Conservation (phyloP, 2,113 vertebrate genomes). For the Hydropotes inermis region DNA sequence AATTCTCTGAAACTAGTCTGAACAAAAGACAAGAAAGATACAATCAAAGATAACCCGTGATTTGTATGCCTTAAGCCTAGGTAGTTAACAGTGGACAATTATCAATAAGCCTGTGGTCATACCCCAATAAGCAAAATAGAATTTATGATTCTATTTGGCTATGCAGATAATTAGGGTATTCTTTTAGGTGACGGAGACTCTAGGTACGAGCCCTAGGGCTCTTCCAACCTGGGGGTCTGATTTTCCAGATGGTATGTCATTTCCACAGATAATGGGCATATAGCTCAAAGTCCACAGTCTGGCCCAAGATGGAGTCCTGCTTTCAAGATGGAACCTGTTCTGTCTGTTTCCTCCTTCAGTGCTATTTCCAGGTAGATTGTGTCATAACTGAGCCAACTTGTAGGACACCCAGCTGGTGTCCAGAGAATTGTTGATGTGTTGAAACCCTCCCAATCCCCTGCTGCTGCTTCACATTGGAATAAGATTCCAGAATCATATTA, state of each 20-base stretch:
- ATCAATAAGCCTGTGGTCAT: not conserved
- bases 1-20: not conserved
- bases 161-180: not conserved
- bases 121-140: not conserved
- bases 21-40: not conserved
- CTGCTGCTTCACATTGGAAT: too few relatives aligned
- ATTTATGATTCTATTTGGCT: not conserved
- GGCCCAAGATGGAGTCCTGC: not conserved
- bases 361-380: not conserved
- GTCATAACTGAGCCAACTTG: not conserved
- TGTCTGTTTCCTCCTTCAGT: not conserved
- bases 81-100: not conserved
- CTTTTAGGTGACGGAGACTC: not conserved
- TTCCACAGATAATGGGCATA: not conserved
- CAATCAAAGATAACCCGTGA: not conserved
- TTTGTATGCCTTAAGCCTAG: not conserved
- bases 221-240: not conserved
- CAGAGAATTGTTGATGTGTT: not conserved
- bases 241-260: not conserved
- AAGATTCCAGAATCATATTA: not conserved
- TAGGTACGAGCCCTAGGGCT: rapidly evolving
- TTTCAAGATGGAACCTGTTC: not conserved
- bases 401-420: not conserved
- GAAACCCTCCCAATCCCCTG: not conserved
- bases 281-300: not conserved